Percentiles rank a stretch among this genome's conserved stretches.
Evolutionary conservation across 2,888 invertebrate genomes (phyloP).

Genomic region (Nephrotoma flavescens): DNA sequence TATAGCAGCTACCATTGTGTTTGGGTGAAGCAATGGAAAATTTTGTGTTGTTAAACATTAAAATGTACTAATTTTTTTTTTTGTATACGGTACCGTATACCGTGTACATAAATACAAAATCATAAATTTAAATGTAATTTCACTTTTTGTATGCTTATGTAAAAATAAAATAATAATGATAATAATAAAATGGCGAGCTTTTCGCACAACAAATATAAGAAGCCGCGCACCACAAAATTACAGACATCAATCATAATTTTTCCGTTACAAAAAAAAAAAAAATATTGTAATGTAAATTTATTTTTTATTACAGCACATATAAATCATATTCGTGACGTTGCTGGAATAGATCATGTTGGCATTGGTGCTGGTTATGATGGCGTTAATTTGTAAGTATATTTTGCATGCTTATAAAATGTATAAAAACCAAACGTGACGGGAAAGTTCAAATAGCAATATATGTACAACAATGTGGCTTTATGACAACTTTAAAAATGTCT

Average conservation of each 20-base stretch:
- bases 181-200: background rate
- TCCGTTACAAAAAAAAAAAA: background rate
- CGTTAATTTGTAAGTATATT: conserved; percentile 68
- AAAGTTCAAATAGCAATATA: background rate
- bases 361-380: conserved; percentile 82
- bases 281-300: background rate
- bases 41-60: background rate
- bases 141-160: background rate
- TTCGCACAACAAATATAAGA: background rate
- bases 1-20: background rate
- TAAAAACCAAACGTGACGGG: background rate
- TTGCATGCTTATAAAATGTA: background rate
- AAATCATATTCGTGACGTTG: conserved; percentile 72
- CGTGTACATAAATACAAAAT: background rate
- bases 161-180: background rate
- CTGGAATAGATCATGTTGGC: conserved; percentile 76
- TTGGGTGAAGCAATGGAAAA: background rate
- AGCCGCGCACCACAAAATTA: background rate
- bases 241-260: background rate
- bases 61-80: background rate
- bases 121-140: background rate
- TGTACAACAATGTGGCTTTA: too few relatives aligned
- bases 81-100: background rate
- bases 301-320: conserved; percentile 53
- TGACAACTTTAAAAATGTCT: too few relatives aligned